phyloP scores from a whole-genome alignment of 2,888 invertebrate genomes.

The Fissipunctia ypsillon region DNA sequence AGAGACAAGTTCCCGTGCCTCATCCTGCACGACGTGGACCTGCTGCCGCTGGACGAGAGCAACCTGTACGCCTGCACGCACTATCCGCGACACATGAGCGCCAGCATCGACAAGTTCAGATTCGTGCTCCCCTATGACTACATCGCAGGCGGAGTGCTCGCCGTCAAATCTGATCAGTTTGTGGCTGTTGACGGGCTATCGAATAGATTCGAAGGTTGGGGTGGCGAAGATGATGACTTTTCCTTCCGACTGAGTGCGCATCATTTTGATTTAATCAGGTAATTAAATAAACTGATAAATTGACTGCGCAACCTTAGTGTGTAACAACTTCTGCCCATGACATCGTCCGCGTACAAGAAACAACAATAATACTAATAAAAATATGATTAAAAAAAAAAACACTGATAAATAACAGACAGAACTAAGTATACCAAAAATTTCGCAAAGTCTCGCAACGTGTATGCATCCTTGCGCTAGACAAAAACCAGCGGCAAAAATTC shows the following conservation, averaged over 20 bases:
- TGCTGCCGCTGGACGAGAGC: conserved; percentile 94
- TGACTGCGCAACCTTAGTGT: background rate
- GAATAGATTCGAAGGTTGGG: conserved; percentile 85
- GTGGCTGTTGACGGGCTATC: conserved; percentile 82
- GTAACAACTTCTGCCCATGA: background rate
- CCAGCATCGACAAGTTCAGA: conserved; percentile 94
- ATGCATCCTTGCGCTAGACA: too few species aligned
- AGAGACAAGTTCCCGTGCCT: conserved; percentile 94
- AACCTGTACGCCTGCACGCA: conserved; percentile 96
- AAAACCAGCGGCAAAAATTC: too few species aligned
- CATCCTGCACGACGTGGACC: conserved; percentile 97
- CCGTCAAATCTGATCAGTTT: conserved; percentile 81
- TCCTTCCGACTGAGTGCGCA: conserved; percentile 72
- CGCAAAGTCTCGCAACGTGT: too few species aligned
- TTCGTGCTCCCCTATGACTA: conserved; percentile 65
- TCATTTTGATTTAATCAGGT: conserved; percentile 79
- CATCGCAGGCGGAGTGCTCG: conserved; percentile 81
- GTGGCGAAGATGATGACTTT: conserved; percentile 88
- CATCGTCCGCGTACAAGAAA: background rate
- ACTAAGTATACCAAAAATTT: too few species aligned
- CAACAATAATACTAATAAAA: too few species aligned
- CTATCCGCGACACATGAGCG: conserved; percentile 96
- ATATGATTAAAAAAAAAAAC: too few species aligned
- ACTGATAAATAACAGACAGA: too few species aligned
- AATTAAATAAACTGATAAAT: conserved; percentile 3